phyloP scores from a whole-genome alignment of 2,113 vertebrate genomes.

The Lepidothrix coronata region DNA sequence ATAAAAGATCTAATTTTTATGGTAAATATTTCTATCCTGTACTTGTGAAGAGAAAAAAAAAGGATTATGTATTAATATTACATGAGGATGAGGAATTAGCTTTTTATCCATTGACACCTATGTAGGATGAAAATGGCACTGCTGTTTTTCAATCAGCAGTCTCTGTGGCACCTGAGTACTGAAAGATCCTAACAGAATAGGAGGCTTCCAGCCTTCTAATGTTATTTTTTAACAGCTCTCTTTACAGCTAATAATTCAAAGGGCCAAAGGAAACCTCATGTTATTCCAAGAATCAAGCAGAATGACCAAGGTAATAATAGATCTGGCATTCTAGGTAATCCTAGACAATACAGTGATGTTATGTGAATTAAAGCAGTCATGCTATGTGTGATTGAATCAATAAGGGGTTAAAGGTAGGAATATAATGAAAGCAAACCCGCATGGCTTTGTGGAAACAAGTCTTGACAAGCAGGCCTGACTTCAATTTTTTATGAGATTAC shows the following conservation, averaged over 20 bases:
- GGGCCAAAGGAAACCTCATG: background rate
- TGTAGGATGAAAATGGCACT: constrained; percentile 6
- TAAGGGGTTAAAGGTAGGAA: constrained; percentile 12
- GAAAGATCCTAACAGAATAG: background rate
- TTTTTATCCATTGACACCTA: constrained; percentile 2
- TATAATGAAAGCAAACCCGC: constrained; percentile 28
- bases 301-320: background rate
- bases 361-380: background rate
- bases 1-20: background rate
- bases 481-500: constrained; percentile 61
- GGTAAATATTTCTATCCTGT: background rate
- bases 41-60: background rate
- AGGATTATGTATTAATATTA: background rate
- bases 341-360: background rate
- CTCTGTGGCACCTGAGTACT: background rate
- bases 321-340: background rate
- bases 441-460: constrained; percentile 43
- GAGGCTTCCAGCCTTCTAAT: background rate
- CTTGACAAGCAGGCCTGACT: constrained; percentile 56
- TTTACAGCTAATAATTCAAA: background rate
- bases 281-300: background rate
- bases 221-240: background rate
- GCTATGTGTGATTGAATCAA: constrained; percentile 3
- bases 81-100: background rate
- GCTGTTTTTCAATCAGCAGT: background rate